Percentiles rank a stretch among this genome's conserved stretches.
phyloP scores from a whole-genome alignment of 2,888 invertebrate species.

The Nephrotoma flavescens region DNA sequence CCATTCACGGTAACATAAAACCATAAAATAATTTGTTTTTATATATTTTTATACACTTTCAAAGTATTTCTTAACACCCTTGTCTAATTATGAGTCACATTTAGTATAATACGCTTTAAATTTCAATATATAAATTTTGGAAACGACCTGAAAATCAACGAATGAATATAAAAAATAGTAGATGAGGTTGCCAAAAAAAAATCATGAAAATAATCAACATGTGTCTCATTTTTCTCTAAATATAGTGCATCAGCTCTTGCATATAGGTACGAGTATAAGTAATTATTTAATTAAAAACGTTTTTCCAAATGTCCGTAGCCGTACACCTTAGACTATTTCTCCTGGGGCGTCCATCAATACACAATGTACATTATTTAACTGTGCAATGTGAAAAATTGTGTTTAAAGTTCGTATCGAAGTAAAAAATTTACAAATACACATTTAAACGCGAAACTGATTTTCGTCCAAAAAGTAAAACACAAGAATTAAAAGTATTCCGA shows the following conservation, averaged over 20 bases:
- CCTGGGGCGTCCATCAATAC: not conserved
- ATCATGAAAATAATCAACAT: not conserved
- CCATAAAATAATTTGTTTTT: too few species aligned
- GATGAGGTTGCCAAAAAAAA: not conserved
- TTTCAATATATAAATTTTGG: not conserved
- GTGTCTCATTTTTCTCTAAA: not conserved
- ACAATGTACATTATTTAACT: not conserved
- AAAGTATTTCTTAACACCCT: not conserved
- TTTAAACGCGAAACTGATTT: not conserved
- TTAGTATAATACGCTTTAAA: not conserved
- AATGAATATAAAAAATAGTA: not conserved
- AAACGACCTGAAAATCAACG: not conserved
- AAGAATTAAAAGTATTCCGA: not conserved
- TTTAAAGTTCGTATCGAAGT: not conserved
- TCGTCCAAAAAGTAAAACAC: not conserved
- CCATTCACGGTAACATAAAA: too few species aligned
- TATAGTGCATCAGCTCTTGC: not conserved
- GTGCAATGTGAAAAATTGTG: not conserved
- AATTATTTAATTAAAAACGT: not conserved
- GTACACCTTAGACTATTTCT: not conserved
- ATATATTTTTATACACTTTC: not conserved
- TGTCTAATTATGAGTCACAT: not conserved
- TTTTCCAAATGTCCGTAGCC: not conserved
- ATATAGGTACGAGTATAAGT: not conserved
- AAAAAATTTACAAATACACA: not conserved